phyloP scores from a whole-genome alignment of 1,140 invertebrate species.

The Conopomorpha cramerella region DNA sequence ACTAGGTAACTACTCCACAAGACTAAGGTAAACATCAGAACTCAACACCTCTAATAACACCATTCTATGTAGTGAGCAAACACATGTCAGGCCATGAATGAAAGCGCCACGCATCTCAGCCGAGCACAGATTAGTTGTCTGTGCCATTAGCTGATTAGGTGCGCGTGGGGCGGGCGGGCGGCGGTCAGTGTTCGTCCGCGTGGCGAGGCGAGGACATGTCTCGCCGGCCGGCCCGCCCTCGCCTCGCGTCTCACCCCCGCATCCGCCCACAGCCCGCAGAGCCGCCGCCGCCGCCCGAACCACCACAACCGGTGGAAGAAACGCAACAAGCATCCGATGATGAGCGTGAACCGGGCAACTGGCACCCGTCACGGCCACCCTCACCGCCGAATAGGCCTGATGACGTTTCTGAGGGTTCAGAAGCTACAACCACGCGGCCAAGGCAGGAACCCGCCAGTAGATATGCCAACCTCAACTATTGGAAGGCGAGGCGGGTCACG shows the following conservation, averaged over 20 bases:
- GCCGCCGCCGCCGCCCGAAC: constrained; percentile 26
- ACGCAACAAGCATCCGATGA: constrained; percentile 33
- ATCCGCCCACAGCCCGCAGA: constrained; percentile 45
- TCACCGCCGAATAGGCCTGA: constrained; percentile 43
- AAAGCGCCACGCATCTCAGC: too few relatives aligned
- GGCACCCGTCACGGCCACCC: constrained; percentile 44
- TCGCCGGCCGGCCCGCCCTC: constrained; percentile 34
- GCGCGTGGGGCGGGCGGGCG: constrained; percentile 13
- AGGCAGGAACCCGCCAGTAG: constrained; percentile 59
- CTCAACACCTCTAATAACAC: too few relatives aligned
- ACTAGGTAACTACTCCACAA: too few relatives aligned
- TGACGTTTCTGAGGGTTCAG: constrained; percentile 42
- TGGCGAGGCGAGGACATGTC: constrained; percentile 39
- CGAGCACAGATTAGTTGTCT: too few relatives aligned
- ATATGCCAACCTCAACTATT: constrained; percentile 82
- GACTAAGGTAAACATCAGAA: too few relatives aligned
- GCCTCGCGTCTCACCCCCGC: constrained; percentile 23
- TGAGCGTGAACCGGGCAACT: constrained; percentile 35
- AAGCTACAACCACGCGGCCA: constrained; percentile 28
- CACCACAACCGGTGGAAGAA: constrained; percentile 34
- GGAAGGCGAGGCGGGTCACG: constrained; percentile 82
- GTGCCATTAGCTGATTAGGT: constrained; percentile 41
- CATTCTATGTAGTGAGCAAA: too few relatives aligned
- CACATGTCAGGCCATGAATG: too few relatives aligned
- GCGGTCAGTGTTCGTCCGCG: constrained; percentile 32